phyloP scores from a whole-genome alignment of 2,113 vertebrate species.

The Numenius arquata region DNA sequence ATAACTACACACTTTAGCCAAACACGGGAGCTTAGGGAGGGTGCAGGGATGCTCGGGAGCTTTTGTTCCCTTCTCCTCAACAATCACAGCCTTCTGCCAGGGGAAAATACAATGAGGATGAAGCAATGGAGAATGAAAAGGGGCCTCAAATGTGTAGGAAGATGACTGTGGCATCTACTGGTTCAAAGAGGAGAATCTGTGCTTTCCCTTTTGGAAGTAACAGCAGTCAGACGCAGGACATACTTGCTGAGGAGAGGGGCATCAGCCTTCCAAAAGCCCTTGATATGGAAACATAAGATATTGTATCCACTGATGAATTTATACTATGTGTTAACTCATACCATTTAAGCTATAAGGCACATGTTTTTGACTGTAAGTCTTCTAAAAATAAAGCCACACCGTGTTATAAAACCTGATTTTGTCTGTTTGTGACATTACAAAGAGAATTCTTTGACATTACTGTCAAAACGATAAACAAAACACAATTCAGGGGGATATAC shows the following conservation, averaged over 20 bases:
- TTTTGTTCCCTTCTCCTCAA: background rate
- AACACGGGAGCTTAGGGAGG: background rate
- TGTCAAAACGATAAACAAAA: slow-evolving; percentile 34
- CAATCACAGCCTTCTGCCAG: background rate
- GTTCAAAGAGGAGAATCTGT: background rate
- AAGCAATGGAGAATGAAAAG: background rate
- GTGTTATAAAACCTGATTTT: background rate
- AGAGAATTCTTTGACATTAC: slow-evolving; percentile 13
- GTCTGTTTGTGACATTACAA: background rate
- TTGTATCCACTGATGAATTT: background rate
- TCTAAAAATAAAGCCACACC: background rate
- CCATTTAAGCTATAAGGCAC: background rate
- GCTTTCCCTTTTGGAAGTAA: background rate
- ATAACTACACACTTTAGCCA: background rate
- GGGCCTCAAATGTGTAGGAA: background rate
- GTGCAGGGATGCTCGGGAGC: background rate
- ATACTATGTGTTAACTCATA: background rate
- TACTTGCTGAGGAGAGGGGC: background rate
- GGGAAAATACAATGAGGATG: background rate
- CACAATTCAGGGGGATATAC: background rate
- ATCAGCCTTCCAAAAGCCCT: background rate
- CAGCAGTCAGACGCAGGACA: background rate
- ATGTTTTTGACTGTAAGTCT: background rate
- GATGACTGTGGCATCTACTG: background rate
- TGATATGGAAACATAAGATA: background rate